Evolutionary conservation across 2,888 invertebrate species (phyloP).

Genomic region (Thumatha senex): DNA sequence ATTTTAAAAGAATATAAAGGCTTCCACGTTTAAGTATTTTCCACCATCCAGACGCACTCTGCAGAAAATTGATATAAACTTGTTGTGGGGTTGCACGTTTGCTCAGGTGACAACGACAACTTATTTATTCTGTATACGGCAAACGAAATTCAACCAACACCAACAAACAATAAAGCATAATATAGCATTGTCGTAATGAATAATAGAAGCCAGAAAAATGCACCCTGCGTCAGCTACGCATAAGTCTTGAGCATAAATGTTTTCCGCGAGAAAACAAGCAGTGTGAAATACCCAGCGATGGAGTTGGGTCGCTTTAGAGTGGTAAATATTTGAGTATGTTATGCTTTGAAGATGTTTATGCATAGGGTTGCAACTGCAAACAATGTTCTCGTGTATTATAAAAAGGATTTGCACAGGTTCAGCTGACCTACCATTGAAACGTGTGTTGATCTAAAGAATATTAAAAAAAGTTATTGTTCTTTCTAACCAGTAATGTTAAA

Average conservation of each 20-base stretch:
- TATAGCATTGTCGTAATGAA: constrained; percentile 34
- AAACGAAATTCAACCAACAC: constrained; percentile 45
- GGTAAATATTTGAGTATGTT: constrained; percentile 58
- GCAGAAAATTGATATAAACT: constrained; percentile 81
- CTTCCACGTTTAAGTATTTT: constrained; percentile 67
- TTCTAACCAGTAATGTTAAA: no score
- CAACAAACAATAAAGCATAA: constrained; percentile 33
- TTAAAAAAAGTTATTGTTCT: no score
- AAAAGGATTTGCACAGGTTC: constrained; percentile 16
- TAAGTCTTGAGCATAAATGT: constrained; percentile 66
- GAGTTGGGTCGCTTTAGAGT: constrained; percentile 43
- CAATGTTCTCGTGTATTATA: constrained; percentile 26
- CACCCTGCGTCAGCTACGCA: constrained; percentile 52
- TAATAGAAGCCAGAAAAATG: constrained; percentile 67
- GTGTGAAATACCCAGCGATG: constrained; percentile 56
- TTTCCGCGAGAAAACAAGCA: constrained; percentile 64
- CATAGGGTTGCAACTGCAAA: constrained; percentile 22
- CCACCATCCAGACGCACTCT: constrained; percentile 74
- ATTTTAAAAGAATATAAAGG: constrained; percentile 50
- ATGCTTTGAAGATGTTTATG: constrained; percentile 40
- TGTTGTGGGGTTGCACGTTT: constrained; percentile 69
- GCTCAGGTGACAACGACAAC: constrained; percentile 73
- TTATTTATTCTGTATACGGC: constrained; percentile 54
- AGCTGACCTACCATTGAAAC: constrained; percentile 13
- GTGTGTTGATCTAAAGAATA: not conserved